These are phyloP conservation scores for Thaleichthys pacificus DNA, from an alignment of 2,797 vertebrate species.

Conservation along the genomic window DNA sequence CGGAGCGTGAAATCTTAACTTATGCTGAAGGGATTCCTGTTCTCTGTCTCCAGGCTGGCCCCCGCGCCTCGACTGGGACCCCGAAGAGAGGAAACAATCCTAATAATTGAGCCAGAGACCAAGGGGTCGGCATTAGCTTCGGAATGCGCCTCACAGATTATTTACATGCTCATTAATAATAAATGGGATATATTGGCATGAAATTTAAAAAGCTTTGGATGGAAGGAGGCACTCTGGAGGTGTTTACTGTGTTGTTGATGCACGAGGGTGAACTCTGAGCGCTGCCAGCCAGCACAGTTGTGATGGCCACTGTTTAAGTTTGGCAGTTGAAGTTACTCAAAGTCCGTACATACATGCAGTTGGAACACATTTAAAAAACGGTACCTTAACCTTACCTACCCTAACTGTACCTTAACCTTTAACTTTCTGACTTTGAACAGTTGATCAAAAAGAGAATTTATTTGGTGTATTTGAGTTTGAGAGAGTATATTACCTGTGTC, in stretches of 20 bases:
- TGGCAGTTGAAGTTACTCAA: not conserved
- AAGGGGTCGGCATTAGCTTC: constrained; percentile 31
- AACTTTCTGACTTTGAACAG: no score
- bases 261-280: not conserved
- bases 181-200: constrained; percentile 61
- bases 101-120: constrained; percentile 59
- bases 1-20: constrained; percentile 35
- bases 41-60: constrained; percentile 17
- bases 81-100: constrained; percentile 44
- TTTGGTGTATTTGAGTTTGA: no score
- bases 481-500: no score
- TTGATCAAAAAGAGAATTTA: no score
- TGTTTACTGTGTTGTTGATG: constrained; percentile 11
- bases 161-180: constrained; percentile 65
- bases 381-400: no score
- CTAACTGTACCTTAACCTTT: no score
- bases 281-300: not conserved
- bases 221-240: constrained; percentile 1
- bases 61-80: constrained; percentile 34
- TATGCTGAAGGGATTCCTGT: constrained; percentile 41
- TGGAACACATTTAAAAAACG: no score
- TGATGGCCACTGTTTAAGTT: not conserved
- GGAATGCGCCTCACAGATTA: constrained; percentile 34
- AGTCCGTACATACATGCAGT: no score
- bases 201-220: constrained; percentile 36